Percentiles rank a stretch among this genome's conserved stretches.
These are phyloP conservation scores for Boleophthalmus pectinirostris DNA, from an alignment of 2,113 vertebrate species.

Conservation along the genomic window DNA sequence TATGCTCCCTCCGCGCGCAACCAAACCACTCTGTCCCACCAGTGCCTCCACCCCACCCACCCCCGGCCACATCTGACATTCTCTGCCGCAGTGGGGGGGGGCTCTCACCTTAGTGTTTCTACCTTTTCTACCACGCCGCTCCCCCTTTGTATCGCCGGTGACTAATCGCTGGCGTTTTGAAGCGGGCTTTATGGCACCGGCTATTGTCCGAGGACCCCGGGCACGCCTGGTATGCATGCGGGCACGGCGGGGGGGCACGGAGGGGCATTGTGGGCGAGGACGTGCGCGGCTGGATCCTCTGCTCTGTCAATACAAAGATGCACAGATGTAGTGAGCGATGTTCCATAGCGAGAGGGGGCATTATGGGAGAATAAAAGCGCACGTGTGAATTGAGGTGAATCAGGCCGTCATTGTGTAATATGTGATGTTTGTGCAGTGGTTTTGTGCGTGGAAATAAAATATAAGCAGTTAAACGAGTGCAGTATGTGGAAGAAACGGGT, in stretches of 20 bases:
- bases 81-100: constrained; percentile 39
- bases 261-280: constrained; percentile 12
- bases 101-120: constrained; percentile 32
- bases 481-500: neutral
- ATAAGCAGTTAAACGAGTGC: neutral
- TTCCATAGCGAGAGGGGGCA: neutral
- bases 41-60: neutral
- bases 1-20: constrained; percentile 27
- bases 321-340: neutral
- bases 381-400: neutral
- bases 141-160: constrained; percentile 20
- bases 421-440: neutral
- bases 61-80: constrained; percentile 54
- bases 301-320: neutral
- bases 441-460: neutral
- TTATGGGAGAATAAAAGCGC: neutral
- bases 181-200: constrained; percentile 1
- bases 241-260: constrained; percentile 1
- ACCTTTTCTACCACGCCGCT: constrained; percentile 10
- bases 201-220: constrained; percentile 24
- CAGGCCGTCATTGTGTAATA: neutral
- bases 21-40: constrained; percentile 15
- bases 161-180: constrained; percentile 35
- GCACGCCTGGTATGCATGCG: constrained; percentile 16
- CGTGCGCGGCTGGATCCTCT: neutral